These are phyloP conservation scores for Hedya salicella DNA, from an alignment of 2,888 invertebrate species.

Conservation along the genomic window DNA sequence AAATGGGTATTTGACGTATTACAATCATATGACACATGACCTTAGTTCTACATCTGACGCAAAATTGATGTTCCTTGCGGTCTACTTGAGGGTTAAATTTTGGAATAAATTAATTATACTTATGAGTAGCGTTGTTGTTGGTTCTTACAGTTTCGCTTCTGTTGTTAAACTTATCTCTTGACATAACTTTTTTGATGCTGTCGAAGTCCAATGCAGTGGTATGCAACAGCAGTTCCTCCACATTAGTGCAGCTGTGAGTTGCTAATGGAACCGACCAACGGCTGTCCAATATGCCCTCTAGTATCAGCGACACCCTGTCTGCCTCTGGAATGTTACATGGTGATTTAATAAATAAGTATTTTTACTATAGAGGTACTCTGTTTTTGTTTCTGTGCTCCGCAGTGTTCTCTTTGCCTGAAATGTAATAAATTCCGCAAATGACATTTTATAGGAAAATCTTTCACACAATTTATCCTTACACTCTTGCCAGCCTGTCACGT, in stretches of 20 bases:
- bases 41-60: constrained; percentile 10
- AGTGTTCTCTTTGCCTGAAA: constrained; percentile 16
- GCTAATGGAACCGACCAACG: constrained; percentile 15
- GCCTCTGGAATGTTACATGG: constrained; percentile 13
- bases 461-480: constrained; percentile 8
- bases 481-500: not conserved
- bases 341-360: constrained; percentile 23
- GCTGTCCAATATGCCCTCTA: constrained; percentile 7
- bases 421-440: constrained; percentile 4
- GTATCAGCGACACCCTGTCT: constrained; percentile 8
- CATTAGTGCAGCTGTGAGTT: not conserved
- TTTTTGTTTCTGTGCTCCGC: not conserved
- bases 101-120: constrained; percentile 9
- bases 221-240: constrained; percentile 10
- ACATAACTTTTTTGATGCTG: constrained; percentile 11
- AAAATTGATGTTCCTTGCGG: constrained; percentile 6
- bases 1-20: not conserved
- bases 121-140: not conserved
- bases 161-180: constrained; percentile 9
- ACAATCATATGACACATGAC: constrained; percentile 20
- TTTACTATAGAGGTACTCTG: constrained; percentile 20
- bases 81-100: constrained; percentile 5
- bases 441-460: not conserved
- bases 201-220: constrained; percentile 7
- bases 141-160: not conserved